A percentile compares a stretch with the other conserved stretches of the same genome.
Evolutionary conservation across 2,113 vertebrate genomes (phyloP).

Genomic region (Cyprinodon tularosa): DNA sequence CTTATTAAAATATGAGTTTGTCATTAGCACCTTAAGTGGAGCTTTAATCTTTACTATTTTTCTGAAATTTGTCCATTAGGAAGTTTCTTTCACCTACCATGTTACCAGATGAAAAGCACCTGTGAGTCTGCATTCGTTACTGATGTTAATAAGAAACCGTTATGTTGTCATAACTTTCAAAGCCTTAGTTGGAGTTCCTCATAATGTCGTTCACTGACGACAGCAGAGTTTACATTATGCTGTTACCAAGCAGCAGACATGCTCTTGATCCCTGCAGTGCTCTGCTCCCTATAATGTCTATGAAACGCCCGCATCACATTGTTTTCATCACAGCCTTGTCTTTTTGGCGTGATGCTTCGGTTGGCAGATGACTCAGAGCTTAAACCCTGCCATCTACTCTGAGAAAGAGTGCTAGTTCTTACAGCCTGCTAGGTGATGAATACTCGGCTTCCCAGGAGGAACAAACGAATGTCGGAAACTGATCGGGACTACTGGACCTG

Average conservation of each 20-base stretch:
- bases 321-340: slow-evolving; percentile 62
- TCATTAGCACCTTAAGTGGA: too few species aligned
- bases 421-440: slow-evolving; percentile 54
- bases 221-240: slow-evolving; percentile 18
- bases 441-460: slow-evolving; percentile 66
- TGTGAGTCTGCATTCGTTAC: not conserved
- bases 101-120: not conserved
- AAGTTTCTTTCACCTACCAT: not conserved
- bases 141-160: slow-evolving; percentile 2
- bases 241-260: slow-evolving; percentile 56
- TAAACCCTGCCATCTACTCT: slow-evolving; percentile 40
- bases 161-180: slow-evolving; percentile 16
- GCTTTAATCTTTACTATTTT: too few species aligned
- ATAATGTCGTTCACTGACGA: slow-evolving; percentile 14
- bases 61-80: too few species aligned
- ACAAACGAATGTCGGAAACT: slow-evolving; percentile 80
- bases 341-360: slow-evolving; percentile 42
- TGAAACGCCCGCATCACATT: slow-evolving; percentile 67
- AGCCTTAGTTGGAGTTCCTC: not conserved
- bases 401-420: slow-evolving; percentile 38
- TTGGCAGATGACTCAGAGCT: slow-evolving; percentile 58
- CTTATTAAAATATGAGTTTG: too few species aligned
- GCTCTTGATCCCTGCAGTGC: slow-evolving; percentile 33
- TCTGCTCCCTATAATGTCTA: slow-evolving; percentile 38
- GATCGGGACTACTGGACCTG: slow-evolving; percentile 49